Conservation (phyloP, 1,140 invertebrate genomes). For the Polyergus mexicanus region DNA sequence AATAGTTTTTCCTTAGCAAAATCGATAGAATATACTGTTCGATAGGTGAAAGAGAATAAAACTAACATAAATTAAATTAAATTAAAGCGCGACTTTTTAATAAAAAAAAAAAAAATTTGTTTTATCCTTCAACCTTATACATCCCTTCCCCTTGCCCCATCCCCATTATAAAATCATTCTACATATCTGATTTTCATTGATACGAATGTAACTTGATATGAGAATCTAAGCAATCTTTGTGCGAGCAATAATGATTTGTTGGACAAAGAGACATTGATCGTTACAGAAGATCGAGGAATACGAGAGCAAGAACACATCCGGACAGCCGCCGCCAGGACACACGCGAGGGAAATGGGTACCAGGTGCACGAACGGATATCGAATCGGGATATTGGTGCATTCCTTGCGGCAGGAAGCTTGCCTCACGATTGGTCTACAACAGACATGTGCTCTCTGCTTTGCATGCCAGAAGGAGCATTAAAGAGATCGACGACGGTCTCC, state of each 20-base stretch:
- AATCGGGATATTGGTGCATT: conserved; percentile 90
- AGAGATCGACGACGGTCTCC: conserved; percentile 86
- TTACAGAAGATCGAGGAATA: conserved; percentile 80
- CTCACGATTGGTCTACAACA: conserved; percentile 91
- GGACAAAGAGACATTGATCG: conserved; percentile 38
- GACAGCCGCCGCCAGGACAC: conserved; percentile 89
- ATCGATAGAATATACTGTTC: neutral
- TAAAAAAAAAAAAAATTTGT: neutral
- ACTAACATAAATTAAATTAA: neutral
- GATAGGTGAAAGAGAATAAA: neutral
- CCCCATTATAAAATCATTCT: neutral
- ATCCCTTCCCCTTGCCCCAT: neutral
- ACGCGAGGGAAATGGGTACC: conserved; percentile 93
- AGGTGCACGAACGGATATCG: conserved; percentile 86
- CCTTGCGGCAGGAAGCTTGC: conserved; percentile 92
- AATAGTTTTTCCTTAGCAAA: neutral
- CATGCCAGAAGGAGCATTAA: conserved; percentile 90
- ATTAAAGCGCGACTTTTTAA: neutral
- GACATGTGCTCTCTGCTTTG: conserved; percentile 91
- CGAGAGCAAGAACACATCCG: conserved; percentile 71
- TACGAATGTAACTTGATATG: neutral
- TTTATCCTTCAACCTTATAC: too few relatives aligned
- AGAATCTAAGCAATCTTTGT: neutral
- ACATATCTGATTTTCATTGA: neutral
- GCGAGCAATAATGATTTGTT: conserved; percentile 28